Evolutionary conservation across 2,113 vertebrate genomes (phyloP), one percentile per base, ranked within the genome.

Genomic region (Cavia porcellus): DNA sequence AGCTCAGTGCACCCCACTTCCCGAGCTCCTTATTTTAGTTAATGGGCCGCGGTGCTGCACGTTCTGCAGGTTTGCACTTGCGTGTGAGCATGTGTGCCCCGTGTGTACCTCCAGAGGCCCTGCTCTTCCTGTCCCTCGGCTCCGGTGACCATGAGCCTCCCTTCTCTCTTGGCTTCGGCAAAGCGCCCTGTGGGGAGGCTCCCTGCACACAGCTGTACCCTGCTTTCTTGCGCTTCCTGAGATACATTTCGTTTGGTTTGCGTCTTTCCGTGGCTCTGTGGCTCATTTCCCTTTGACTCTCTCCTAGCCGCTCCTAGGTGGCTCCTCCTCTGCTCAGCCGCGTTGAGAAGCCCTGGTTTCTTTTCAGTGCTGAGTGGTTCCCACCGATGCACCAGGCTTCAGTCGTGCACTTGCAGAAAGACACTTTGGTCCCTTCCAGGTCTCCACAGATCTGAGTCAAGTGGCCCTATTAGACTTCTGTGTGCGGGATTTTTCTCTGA

Each of bases 231-330:
- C 7, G 3, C 19, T 68, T 24, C 1, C 10, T 2, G 7, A 24
- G 7, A 6, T 8, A 4, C 45, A 7, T 14, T 66, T 24, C 17
- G 2, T 25, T 25, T n/a, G 7, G 1, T 25, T 35, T 7, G 2
- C 10, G 64, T 70, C 47, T 70, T n/a, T 10, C 5, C 13, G 13
- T 30, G 47, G 13, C 38, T 61, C 1, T 3, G 17, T 1, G 24
- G 59, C 59, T 66, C 28, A 22, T 32, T 68, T 17, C 28, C 15
- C 32, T 35, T 13, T 66, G 28, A 15, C 32, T 66, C 13, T 35
- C 30, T 66, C 64, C 6, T 30, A 66, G 30, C 12, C 5, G 64
- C 30, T 66, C 30, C 64, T 32, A 13, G 13, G 64, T 1, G 30
- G 64, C 64, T 32, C 64, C 28, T 66, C 64, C 28, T 66, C 30